phyloP scores from a whole-genome alignment of 1,140 invertebrate species.

The Solen grandis region DNA sequence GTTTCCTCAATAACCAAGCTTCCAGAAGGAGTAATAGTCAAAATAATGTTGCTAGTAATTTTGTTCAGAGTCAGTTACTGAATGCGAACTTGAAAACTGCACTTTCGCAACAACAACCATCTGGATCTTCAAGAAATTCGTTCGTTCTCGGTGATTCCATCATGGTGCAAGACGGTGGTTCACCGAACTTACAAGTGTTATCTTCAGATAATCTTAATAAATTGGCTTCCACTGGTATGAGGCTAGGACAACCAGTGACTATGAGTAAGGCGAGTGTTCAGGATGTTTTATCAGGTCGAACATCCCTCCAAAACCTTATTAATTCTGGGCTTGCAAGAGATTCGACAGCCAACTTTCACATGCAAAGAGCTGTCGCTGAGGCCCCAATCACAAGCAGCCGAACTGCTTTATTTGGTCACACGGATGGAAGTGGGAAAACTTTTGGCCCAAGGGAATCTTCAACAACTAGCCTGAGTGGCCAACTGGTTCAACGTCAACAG shows the following conservation, averaged over 20 bases:
- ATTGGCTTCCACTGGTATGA: slow-evolving; percentile 1
- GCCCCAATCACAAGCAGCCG: too few relatives aligned
- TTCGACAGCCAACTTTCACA: too few relatives aligned
- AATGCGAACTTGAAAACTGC: too few relatives aligned
- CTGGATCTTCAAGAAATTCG: too few relatives aligned
- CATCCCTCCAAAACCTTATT: not conserved
- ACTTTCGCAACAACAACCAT: too few relatives aligned
- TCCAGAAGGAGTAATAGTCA: too few relatives aligned
- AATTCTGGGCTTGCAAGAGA: too few relatives aligned
- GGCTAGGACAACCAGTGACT: slow-evolving; percentile 30
- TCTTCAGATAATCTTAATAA: slow-evolving; percentile 1
- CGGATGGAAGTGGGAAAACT: not conserved
- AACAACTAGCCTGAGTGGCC: not conserved
- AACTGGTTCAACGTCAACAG: not conserved
- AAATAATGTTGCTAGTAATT: too few relatives aligned
- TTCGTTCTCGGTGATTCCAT: not conserved
- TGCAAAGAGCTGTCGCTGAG: too few relatives aligned
- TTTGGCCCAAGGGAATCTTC: not conserved
- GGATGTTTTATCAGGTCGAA: not conserved
- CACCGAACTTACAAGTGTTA: not conserved
- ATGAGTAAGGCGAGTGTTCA: not conserved
- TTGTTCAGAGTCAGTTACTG: too few relatives aligned
- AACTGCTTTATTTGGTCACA: too few relatives aligned
- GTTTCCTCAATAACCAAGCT: too few relatives aligned
- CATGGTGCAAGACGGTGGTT: not conserved